Evolutionary conservation across 2,797 vertebrate genomes (phyloP), one percentile per base, ranked within the genome.

Genomic region (Melanotaenia maccullochi): DNA sequence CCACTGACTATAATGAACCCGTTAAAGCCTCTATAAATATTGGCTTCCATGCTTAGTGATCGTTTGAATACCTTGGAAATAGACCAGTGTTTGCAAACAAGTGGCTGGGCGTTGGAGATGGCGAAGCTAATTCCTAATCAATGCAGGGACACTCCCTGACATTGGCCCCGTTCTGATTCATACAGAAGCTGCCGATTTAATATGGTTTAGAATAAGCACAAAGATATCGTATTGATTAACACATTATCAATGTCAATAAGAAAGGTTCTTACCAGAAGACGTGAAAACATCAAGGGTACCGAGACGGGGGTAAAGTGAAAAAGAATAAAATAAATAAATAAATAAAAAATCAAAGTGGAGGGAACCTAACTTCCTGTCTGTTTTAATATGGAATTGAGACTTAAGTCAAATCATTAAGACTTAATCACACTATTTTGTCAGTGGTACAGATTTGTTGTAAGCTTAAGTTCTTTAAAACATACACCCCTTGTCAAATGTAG

Each of bases 21-120:
- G 88, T 94, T 93, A 92, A 90, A 88, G 80, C 85, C 90, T 84
- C 89, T 76, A 92, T 95, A 94, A 95, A 94, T 93, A 94, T 92
- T 82, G 87, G 86, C 87, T 91, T 75, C 56, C 74, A 38, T 84
- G 81, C 75, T 88, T 87, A 85, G 87, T 70, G 87, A 90, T 88
- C 71, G 84, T 87, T 91, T 90, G 85, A 89, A 87, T 90, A 91
- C 79, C 83, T 85, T 70, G 9, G 78, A 82, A 85, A 83, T 79
- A 72, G 79, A 87, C 76, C 66, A 22, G 47, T 4, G 32, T 82
- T 79, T 79, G 82, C 87, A 89, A 92, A 92, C 86, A 92, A 92
- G 90, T 82, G 85, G 79, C 84, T 75, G 74, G 83, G 76, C 56
- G 78, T 86, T 24, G 65, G 78, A 87, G 80, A 79, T 84, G 75